Base-by-base conservation (phyloP, 2,797 vertebrate species). In the Dallia pectoralis region DNA sequence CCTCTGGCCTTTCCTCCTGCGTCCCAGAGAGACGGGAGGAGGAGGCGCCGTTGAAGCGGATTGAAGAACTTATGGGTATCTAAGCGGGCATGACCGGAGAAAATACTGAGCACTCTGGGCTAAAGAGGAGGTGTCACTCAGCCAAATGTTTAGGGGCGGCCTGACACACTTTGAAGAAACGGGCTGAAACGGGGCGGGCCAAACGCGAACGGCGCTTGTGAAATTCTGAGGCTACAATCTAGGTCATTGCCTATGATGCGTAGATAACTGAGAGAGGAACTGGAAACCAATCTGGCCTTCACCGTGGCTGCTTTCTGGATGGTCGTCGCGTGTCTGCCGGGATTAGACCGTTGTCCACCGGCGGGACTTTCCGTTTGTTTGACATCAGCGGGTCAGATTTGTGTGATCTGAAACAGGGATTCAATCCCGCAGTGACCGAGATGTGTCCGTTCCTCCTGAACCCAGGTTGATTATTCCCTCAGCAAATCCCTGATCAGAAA, bases 271-370 rank as follows among this genome's bases (percentile, higher is more conserved):
- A 89, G 88, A 90, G 85, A 68, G 79, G 79, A 89, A 91, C 89
- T 91, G 92, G 90, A 92, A 89, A 92, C 89, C 88, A 89, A 91
- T 86, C 89, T 87, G 85, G 81, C 86, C 89, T 88, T 87, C 86
- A 87, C 84, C 82, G 76, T 69, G 83, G 78, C 81, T 85, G 80
- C 87, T 86, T 82, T 89, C 84, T 81, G 44, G 36, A 68, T 22
- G 33, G 47, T 36, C 49, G 48, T 49, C 30, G 32, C 62, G 2
- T 7, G 49, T 67, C 15, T 16, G 1, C 15, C 30, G 25, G 59
- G 48, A 48, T 27, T 5, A 36, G 47, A 32, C 67, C 11, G 8
- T 36, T 25, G 7, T 1, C 33, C 48, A 44, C 22, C 61, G 4
- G 19, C 9, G 53, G 47, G 49, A 69, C 32, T 7, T 59, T 29